Evolutionary conservation across 2,113 vertebrate genomes (phyloP).

Genomic region (Chunga burmeisteri): DNA sequence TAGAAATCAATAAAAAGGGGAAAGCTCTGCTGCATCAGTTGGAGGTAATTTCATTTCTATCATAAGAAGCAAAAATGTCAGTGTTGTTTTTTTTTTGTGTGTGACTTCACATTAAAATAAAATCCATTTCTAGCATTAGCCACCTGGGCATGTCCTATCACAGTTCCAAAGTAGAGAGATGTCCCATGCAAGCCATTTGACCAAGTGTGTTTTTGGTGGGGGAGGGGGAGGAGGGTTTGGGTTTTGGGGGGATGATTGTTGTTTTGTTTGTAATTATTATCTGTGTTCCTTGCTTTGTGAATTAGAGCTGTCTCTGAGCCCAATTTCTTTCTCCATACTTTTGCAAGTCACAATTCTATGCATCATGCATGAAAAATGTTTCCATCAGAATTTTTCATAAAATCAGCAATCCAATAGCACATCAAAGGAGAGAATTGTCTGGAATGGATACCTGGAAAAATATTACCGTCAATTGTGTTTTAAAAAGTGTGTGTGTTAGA

Average conservation of each 20-base stretch:
- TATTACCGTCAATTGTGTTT: neutral
- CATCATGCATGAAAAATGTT: neutral
- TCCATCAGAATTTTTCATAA: neutral
- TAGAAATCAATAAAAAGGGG: conserved; percentile 98
- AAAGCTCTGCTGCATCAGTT: conserved; percentile 95
- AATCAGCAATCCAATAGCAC: neutral
- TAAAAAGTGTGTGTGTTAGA: neutral
- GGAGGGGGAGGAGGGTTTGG: neutral
- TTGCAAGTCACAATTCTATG: neutral
- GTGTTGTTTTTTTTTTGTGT: neutral
- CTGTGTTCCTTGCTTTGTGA: neutral
- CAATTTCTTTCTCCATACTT: neutral
- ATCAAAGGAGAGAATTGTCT: neutral
- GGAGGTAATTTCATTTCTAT: conserved; percentile 79
- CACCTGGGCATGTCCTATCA: neutral
- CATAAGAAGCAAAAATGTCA: neutral
- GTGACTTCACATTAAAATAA: neutral
- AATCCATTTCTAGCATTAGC: neutral
- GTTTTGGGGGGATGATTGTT: rapidly evolving
- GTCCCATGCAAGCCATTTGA: neutral
- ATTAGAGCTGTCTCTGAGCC: neutral
- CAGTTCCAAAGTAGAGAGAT: neutral
- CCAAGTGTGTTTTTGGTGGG: neutral
- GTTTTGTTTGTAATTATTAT: neutral
- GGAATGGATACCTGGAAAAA: neutral